Evolutionary conservation across 2,888 invertebrate genomes (phyloP), one percentile per base, ranked within the genome.

Genomic region (Clostera curtula): DNA sequence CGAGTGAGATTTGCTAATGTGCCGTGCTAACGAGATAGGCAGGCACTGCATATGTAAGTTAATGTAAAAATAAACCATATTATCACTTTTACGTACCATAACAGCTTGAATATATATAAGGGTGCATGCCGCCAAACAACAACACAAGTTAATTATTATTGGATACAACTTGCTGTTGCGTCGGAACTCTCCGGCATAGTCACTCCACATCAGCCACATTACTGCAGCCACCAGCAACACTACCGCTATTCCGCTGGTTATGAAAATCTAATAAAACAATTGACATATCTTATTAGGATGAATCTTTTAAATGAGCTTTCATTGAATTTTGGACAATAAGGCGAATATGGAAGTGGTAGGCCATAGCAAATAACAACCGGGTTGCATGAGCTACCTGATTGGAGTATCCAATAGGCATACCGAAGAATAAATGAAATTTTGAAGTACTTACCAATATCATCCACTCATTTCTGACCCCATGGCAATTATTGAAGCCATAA

Each of bases 41-140:
- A 15, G 4, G 15, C 4, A 15, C 6, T 15, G 4, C 4, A 15
- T 6, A 5, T 5, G 6, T 15, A 4, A 6, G 4, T 15, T 5
- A 15, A 6, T 6, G 4, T 19, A 4, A 10, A 5, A 19, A 10
- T 4, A 1, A 4, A 7, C 4, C 4, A 19, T 19, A 4, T 10
- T 8, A 6, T n/a, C 3, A 5, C 13, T 21, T 14, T 7, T n/a
- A 43, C 79, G 77, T 63, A 89, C 90, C 80, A 88, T 87, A 36
- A 88, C 85, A 34, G 90, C 90, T 34, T 89, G 77, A 56, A 90
- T 85, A 56, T 90, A 89, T 20, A 89, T 85, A 8, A 89, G 57
- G 37, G 88, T 89, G 31, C 88, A 87, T 11, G 86, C 75, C 15
- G 85, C 82, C 12, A 89, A 71, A 36, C 88, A 88, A 29, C 87